Evolutionary conservation across 2,888 invertebrate species (phyloP).

Genomic region (Marronus borbonicus): DNA sequence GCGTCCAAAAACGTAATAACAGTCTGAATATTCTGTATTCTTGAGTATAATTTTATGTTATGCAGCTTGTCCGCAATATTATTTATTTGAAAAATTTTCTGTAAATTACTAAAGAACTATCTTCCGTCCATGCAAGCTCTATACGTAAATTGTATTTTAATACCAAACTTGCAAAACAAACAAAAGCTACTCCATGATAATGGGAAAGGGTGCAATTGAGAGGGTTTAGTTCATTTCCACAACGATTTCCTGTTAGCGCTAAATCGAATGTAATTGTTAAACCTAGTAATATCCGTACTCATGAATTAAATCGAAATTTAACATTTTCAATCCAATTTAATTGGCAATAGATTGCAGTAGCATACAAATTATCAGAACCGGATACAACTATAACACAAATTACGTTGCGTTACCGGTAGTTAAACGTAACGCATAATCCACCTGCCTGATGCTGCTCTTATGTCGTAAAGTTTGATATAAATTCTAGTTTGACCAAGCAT

Average conservation of each 20-base stretch:
- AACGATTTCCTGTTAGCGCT: not conserved
- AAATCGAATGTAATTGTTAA: slow-evolving; percentile 1
- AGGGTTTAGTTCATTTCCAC: too few relatives aligned
- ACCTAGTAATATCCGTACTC: not conserved
- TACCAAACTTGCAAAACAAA: too few relatives aligned
- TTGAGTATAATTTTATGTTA: too few relatives aligned
- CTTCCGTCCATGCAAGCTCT: too few relatives aligned
- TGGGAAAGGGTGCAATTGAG: too few relatives aligned
- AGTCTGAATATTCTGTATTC: too few relatives aligned
- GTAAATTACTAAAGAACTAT: too few relatives aligned
- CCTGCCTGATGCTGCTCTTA: slow-evolving; percentile 20
- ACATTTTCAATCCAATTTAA: slow-evolving; percentile 42
- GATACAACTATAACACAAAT: slow-evolving; percentile 29
- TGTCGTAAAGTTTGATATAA: slow-evolving; percentile 1
- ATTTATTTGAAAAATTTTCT: too few relatives aligned
- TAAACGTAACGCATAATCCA: slow-evolving; percentile 41
- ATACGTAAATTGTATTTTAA: too few relatives aligned
- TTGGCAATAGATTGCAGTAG: slow-evolving; percentile 30
- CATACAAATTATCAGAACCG: slow-evolving; percentile 34
- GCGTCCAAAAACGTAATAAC: too few relatives aligned
- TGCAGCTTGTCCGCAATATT: too few relatives aligned
- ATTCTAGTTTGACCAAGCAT: not conserved
- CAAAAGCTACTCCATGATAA: too few relatives aligned
- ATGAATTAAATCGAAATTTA: slow-evolving; percentile 29
- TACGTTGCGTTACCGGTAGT: slow-evolving; percentile 39